Conservation (phyloP, 2,797 vertebrate genomes). For the Microctenopoma stevenorrisi region DNA sequence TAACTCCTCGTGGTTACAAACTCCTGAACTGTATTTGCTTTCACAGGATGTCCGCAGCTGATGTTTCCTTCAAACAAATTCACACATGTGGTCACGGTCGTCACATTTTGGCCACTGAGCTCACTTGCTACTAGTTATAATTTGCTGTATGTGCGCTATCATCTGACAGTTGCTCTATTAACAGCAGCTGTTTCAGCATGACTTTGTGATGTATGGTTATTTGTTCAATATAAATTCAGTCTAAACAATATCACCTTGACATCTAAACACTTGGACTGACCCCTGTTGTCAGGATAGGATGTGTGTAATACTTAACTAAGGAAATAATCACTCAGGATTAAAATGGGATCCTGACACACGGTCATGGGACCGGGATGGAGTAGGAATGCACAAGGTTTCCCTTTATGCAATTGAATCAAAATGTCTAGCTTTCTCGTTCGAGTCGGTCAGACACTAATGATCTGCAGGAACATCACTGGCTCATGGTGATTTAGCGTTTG, state of each 20-base stretch:
- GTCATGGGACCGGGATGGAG: constrained; percentile 30
- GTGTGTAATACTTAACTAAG: constrained; percentile 19
- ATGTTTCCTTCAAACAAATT: not conserved
- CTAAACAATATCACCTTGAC: not conserved
- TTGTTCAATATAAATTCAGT: not conserved
- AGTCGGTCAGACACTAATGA: constrained; percentile 28
- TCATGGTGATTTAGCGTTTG: constrained; percentile 26
- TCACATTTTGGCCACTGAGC: not conserved
- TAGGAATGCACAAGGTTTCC: constrained; percentile 2
- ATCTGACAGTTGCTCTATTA: constrained; percentile 1
- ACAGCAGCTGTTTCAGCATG: not conserved
- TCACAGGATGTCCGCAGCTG: not conserved
- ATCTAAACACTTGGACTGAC: not conserved
- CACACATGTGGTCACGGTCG: not conserved
- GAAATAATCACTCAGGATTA: constrained; percentile 47
- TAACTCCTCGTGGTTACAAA: not conserved
- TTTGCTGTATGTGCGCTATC: not conserved
- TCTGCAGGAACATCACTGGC: not conserved
- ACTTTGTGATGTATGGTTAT: not conserved
- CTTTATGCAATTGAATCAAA: not conserved
- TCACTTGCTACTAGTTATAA: not conserved
- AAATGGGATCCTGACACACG: constrained; percentile 37
- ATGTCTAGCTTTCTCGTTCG: not conserved
- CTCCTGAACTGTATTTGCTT: not conserved
- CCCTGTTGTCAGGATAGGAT: constrained; percentile 9